A percentile compares a stretch with the other conserved stretches of the same genome.
These are phyloP conservation scores for Battus philenor DNA, from an alignment of 1,140 invertebrate genomes.

Conservation along the genomic window DNA sequence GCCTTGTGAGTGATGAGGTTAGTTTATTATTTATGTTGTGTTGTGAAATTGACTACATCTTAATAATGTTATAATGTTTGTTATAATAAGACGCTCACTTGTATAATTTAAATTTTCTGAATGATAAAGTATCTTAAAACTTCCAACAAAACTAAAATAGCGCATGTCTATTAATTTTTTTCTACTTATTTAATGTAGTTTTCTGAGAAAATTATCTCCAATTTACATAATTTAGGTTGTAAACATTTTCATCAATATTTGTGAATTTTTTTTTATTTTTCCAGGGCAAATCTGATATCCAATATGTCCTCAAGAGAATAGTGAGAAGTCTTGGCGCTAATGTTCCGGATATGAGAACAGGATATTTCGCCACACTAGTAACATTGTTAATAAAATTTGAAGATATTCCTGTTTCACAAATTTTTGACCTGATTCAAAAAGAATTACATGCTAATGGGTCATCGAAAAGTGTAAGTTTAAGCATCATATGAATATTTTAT, in stretches of 20 bases:
- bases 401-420: slow-evolving; percentile 36
- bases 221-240: too few relatives aligned
- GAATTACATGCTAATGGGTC: slow-evolving; percentile 59
- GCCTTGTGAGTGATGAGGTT: slow-evolving; percentile 54
- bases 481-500: too few relatives aligned
- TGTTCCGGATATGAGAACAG: slow-evolving; percentile 44
- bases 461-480: slow-evolving; percentile 63
- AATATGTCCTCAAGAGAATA: slow-evolving; percentile 58
- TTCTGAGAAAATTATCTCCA: too few relatives aligned
- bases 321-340: slow-evolving; percentile 63
- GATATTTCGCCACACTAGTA: slow-evolving; percentile 57
- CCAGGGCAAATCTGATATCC: slow-evolving; percentile 69
- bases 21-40: slow-evolving; percentile 27
- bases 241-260: slow-evolving; percentile 5
- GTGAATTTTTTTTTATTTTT: slow-evolving; percentile 26
- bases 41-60: too few relatives aligned
- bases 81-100: too few relatives aligned
- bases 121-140: too few relatives aligned
- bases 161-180: neutral
- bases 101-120: too few relatives aligned
- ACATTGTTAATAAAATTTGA: slow-evolving; percentile 39
- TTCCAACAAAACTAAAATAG: too few relatives aligned
- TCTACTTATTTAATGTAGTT: too few relatives aligned
- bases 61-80: too few relatives aligned
- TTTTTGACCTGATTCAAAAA: slow-evolving; percentile 52